Base-by-base conservation (phyloP, 53 echinoderm and acorn worm genomes). In the Hippasteria phrygiana region DNA sequence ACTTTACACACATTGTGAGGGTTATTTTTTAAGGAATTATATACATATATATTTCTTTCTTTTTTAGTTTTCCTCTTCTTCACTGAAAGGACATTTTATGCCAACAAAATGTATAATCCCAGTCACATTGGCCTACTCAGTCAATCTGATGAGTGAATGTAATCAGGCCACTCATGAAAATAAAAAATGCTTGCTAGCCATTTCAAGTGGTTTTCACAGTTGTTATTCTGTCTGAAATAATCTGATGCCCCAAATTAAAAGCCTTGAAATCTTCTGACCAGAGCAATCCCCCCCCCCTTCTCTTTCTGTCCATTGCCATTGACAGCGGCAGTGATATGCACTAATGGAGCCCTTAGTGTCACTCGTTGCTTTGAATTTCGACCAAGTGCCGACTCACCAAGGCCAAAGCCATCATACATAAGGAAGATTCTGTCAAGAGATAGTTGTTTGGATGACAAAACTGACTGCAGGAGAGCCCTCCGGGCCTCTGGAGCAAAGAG, bases 341-440 rank as follows among this genome's bases (percentile, higher is more conserved):
- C 66, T 65, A 82, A 65, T 65, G 82, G 64, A 82, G 66, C 66
- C 24, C 42, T 17, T 28, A n/a, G 62, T 62, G 55, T 79, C 79
- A 79, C 56, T 79, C 55, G 59, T 20, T 38, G 78, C 78, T 39
- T 36, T 36, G 39, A 39, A 78, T 55, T 39, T 16, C 6, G 5
- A 29, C 34, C 8, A 14, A 20, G 22, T 3, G 66, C 65, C 65
- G 46, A 65, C 46, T 43, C 42, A 34, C 82, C 82, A 82, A 82
- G 82, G 82, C 66, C 82, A 46, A 63, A 65, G 45, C 82, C 82
- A 82, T 82, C 82, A 82, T 65, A 27, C n/a, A 65, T 62, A 64
- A 66, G 64, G 64, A 65, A 43, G 82, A 45, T 45, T 43, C 82
- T 43, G 64, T 82, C 82, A 82, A 64, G 82, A 45, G 64, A 65